Conservation (phyloP, 2,797 vertebrate species). For the Crax fasciolata region DNA sequence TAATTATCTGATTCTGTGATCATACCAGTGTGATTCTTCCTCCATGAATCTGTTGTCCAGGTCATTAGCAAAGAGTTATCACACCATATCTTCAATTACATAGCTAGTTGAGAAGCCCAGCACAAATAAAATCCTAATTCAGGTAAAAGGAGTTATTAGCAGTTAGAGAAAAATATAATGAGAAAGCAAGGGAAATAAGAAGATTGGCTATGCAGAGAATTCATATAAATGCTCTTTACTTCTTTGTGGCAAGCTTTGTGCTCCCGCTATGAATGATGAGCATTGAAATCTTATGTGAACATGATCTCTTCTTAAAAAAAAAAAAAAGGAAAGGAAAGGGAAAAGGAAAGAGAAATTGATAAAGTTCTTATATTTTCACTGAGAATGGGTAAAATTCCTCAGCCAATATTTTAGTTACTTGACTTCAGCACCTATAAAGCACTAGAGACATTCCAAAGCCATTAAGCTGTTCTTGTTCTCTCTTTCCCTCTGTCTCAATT, state of each 20-base stretch:
- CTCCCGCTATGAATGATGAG: neutral
- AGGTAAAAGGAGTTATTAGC: neutral
- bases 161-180: neutral
- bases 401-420: neutral
- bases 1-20: too few relatives aligned
- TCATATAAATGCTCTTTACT: neutral
- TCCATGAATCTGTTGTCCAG: neutral
- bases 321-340: too few relatives aligned
- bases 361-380: neutral
- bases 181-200: neutral
- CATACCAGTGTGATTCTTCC: neutral
- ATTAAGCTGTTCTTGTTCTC: neutral
- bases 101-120: neutral
- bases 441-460: neutral
- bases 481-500: neutral
- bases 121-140: neutral
- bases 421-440: neutral
- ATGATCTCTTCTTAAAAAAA: neutral
- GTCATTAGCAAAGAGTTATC: neutral
- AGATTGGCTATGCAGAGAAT: neutral
- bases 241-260: neutral
- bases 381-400: neutral
- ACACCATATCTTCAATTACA: neutral
- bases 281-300: neutral
- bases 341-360: neutral